Base-by-base conservation (phyloP, 1,140 invertebrate genomes). In the Cardiocondyla obscurior region DNA sequence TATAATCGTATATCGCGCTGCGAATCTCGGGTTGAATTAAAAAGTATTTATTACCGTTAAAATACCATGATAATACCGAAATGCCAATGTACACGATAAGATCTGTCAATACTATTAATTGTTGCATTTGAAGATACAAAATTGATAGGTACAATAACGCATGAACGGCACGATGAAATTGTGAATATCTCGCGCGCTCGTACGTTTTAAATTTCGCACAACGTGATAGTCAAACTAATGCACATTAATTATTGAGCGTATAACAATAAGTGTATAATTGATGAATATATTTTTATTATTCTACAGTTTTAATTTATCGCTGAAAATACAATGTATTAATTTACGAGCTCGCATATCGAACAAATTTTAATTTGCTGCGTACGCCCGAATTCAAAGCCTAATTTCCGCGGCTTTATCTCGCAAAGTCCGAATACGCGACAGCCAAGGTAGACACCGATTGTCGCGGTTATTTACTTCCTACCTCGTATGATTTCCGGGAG, bases 61-160 rank as follows among this genome's bases (percentile, higher is more conserved):
- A 28, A 58, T 8, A 74, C 10, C 7, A 3, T 8, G 22, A 67
- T 77, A 77, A 77, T n/a, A 65, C 28, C 22, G n/a, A 74, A 44
- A 65, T 67, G 14, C 60, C 33, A 19, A 33, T 6, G 14, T 16
- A 65, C 44, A 16, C 22, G 25, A 12, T 51, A 77, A 65, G 16
- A 19, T 67, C 25, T 25, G 36, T 1, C 44, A 4, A 67, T 39
- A 28, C 44, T 39, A 28, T 7, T 49, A 46, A 46, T 5, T 7
- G n/a, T 14, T n/a, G 22, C 7, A 0, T 67, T 25, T 6, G 0
- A 28, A 22, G 14, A 49, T 64, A 33, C 36, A 33, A 49, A 36
- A 77, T 30, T 53, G 36, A 67, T 67, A 39, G 25, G 36, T 19
- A 12, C 33, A 53, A 67, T 67, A 53, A 67, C 4, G 16, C n/a